phyloP scores from a whole-genome alignment of 92 coral and sea anemone genomes.

The Isaurus tuberculatus region DNA sequence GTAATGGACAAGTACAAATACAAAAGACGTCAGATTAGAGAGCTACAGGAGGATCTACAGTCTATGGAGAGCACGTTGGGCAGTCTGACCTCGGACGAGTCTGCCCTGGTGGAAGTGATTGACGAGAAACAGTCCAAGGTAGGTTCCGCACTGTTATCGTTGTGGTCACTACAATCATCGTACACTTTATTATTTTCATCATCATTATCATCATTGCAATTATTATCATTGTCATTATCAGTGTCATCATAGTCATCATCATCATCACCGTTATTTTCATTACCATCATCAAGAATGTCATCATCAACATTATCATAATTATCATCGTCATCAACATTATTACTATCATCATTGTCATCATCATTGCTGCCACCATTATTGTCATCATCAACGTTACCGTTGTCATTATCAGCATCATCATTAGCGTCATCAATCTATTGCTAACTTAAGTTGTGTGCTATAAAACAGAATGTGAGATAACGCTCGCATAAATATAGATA shows the following conservation, averaged over 20 bases:
- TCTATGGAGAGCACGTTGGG: slow-evolving; percentile 91
- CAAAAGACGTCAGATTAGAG: slow-evolving; percentile 97
- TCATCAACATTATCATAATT: neutral
- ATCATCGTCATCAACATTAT: neutral
- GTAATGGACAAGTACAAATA: slow-evolving; percentile 99
- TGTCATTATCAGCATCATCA: neutral
- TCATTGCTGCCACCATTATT: neutral
- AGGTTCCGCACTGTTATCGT: neutral
- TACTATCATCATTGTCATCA: neutral
- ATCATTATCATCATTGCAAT: neutral
- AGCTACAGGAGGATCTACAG: slow-evolving; percentile 95
- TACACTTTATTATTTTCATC: neutral
- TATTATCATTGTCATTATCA: neutral
- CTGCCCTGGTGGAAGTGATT: slow-evolving; percentile 78
- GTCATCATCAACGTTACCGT: neutral
- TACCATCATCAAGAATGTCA: neutral
- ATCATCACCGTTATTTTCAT: neutral
- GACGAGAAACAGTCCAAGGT: slow-evolving; percentile 84
- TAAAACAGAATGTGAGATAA: no score
- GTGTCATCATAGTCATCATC: neutral
- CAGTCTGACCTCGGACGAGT: slow-evolving; percentile 80
- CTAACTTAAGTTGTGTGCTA: no score
- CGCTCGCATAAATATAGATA: no score
- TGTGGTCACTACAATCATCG: neutral
- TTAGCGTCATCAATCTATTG: no score